Evolutionary conservation across 2,797 vertebrate genomes (phyloP).

Genomic region (Enteromius paludinosus): DNA sequence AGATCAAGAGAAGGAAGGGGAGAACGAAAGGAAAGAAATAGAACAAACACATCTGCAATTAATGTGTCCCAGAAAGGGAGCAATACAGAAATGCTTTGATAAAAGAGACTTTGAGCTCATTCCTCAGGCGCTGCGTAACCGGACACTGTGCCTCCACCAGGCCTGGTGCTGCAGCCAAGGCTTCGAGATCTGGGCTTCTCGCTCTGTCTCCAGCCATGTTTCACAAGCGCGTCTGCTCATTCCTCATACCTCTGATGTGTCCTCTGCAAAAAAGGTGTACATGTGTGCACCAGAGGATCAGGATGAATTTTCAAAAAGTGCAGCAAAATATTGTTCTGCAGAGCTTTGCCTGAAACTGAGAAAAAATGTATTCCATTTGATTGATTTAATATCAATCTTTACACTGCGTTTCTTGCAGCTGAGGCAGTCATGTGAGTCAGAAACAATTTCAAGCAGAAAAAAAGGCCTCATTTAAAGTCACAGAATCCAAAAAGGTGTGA

Average conservation of each 20-base stretch:
- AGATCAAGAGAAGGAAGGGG: constrained; percentile 61
- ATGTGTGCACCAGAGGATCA: constrained; percentile 15
- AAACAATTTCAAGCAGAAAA: not conserved
- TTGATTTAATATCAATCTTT: not conserved
- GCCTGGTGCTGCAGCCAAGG: constrained; percentile 43
- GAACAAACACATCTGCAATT: constrained; percentile 81
- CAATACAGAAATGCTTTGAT: constrained; percentile 78
- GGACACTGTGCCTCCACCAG: constrained; percentile 67
- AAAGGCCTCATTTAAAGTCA: not conserved
- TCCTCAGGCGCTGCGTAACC: constrained; percentile 79
- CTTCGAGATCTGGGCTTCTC: constrained; percentile 46
- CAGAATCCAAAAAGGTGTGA: not conserved
- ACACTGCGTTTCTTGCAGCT: not conserved
- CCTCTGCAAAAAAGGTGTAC: constrained; percentile 27
- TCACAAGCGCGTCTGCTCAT: constrained; percentile 21
- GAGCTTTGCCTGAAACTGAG: not conserved
- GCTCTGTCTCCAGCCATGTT: constrained; percentile 36
- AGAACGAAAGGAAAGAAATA: constrained; percentile 39
- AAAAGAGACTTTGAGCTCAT: constrained; percentile 79
- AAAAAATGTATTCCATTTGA: not conserved
- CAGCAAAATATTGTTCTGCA: not conserved
- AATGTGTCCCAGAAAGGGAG: constrained; percentile 78
- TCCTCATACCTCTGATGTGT: constrained; percentile 32
- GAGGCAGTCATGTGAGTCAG: no score
- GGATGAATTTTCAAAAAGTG: not conserved